Percentiles rank a stretch among this genome's conserved stretches.
phyloP scores from a whole-genome alignment of 2,888 invertebrate genomes.

The Pristionchus mayeri region DNA sequence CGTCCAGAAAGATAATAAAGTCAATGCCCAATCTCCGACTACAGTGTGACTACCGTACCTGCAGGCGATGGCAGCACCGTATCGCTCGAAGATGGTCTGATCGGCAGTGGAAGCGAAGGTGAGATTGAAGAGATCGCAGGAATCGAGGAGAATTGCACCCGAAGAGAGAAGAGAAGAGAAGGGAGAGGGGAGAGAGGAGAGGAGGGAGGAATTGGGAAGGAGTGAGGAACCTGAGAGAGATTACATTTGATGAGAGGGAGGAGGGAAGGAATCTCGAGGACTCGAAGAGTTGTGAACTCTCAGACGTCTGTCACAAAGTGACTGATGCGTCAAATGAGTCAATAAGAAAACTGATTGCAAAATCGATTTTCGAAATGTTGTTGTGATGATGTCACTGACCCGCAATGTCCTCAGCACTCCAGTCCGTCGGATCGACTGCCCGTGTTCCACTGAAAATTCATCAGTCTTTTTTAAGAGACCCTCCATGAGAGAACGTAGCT shows the following conservation, averaged over 20 bases:
- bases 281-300: too few species aligned
- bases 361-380: background rate
- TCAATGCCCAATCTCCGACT: background rate
- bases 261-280: background rate
- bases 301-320: too few species aligned
- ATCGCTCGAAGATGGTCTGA: constrained; percentile 56
- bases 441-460: constrained; percentile 55
- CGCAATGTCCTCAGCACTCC: constrained; percentile 61
- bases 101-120: constrained; percentile 62
- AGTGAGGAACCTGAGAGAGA: constrained; percentile 43
- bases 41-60: constrained; percentile 50
- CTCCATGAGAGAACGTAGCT: too few species aligned
- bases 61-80: constrained; percentile 57
- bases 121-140: constrained; percentile 66
- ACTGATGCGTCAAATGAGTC: background rate
- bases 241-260: background rate
- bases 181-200: constrained; percentile 31
- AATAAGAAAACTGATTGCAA: background rate
- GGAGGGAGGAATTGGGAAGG: constrained; percentile 40
- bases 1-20: background rate
- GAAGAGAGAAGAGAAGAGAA: constrained; percentile 44
- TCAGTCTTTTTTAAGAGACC: too few species aligned
- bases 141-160: constrained; percentile 54
- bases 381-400: constrained; percentile 51
- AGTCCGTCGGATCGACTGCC: constrained; percentile 63